These are phyloP conservation scores for Neoniphon sammara DNA, from an alignment of 2,797 vertebrate genomes.

Conservation along the genomic window DNA sequence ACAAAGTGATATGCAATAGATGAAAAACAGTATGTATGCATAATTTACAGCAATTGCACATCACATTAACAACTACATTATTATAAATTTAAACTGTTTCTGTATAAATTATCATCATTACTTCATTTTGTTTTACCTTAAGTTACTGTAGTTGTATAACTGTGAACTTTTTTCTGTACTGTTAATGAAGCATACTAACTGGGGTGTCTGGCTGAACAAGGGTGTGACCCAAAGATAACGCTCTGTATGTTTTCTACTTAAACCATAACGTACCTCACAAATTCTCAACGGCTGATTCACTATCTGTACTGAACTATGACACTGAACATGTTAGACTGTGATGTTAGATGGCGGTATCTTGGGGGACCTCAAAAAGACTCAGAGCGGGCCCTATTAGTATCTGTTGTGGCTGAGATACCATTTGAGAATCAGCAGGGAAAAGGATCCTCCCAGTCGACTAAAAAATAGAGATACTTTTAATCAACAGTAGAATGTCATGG, in stretches of 20 bases:
- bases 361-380: background rate
- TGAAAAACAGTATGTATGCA: background rate
- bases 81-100: background rate
- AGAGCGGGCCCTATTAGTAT: background rate
- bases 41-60: background rate
- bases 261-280: constrained; percentile 38
- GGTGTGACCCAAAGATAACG: constrained; percentile 79
- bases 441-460: background rate
- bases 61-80: background rate
- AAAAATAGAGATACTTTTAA: background rate
- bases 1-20: background rate
- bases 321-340: constrained; percentile 10
- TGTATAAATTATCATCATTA: background rate
- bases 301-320: constrained; percentile 54
- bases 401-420: background rate
- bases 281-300: constrained; percentile 58
- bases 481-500: background rate
- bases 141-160: background rate
- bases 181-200: background rate
- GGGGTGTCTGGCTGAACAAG: constrained; percentile 33
- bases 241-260: constrained; percentile 28
- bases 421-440: background rate
- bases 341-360: constrained; percentile 31
- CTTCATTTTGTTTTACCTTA: background rate
- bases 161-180: background rate